Conservation (phyloP, 2,113 vertebrate species). For the Sprattus sprattus region DNA sequence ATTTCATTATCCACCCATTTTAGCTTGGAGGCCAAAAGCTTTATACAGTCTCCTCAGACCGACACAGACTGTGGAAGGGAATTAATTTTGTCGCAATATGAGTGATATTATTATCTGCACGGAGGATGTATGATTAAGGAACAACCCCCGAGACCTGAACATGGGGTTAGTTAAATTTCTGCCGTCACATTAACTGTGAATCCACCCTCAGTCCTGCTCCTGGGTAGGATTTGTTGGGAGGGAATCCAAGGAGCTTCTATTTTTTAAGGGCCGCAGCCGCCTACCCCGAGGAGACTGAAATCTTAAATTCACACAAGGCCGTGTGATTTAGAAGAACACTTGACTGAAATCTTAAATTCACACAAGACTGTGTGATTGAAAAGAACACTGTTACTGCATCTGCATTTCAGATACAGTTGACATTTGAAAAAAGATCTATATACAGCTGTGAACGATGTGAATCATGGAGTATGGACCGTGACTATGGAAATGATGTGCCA, state of each 20-base stretch:
- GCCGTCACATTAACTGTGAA: not conserved
- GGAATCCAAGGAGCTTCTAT: not conserved
- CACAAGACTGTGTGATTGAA: too few relatives aligned
- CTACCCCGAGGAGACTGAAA: not conserved
- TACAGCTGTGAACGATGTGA: not conserved
- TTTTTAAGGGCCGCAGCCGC: not conserved
- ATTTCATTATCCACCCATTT: slow-evolving; percentile 1
- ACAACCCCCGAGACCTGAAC: not conserved
- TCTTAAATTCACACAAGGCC: not conserved
- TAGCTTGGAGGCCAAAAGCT: not conserved
- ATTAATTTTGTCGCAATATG: not conserved
- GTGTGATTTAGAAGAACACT: too few relatives aligned
- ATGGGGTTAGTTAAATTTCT: not conserved
- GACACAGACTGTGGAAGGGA: not conserved
- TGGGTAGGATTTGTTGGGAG: not conserved
- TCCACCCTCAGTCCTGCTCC: not conserved
- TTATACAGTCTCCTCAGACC: not conserved
- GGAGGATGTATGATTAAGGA: not conserved
- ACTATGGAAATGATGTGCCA: not conserved
- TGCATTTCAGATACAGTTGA: not conserved
- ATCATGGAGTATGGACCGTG: not conserved
- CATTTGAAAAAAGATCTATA: not conserved
- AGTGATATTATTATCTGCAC: not conserved
- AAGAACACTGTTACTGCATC: not conserved
- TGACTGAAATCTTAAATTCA: too few relatives aligned